A percentile compares a stretch with the other conserved stretches of the same genome.
Conservation (phyloP, 2,113 vertebrate species). For the Tachuris rubrigastra region DNA sequence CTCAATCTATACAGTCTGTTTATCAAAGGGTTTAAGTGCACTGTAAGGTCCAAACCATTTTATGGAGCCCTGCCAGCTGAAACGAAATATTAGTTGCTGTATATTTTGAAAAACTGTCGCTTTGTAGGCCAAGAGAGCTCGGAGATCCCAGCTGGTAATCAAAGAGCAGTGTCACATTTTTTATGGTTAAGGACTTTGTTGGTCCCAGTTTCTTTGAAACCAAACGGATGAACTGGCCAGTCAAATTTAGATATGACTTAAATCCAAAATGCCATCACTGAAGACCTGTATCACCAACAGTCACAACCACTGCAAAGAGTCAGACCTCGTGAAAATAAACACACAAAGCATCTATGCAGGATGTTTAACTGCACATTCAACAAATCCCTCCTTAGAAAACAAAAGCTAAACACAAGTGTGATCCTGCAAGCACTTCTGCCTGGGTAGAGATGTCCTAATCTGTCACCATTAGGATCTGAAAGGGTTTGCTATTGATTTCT, state of each 20-base stretch:
- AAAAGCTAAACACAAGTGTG: background rate
- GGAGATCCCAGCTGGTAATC: slow-evolving; percentile 24
- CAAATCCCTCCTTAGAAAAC: background rate
- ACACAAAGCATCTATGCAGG: background rate
- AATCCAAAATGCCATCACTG: background rate
- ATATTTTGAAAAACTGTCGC: slow-evolving; percentile 51
- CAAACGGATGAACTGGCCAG: slow-evolving; percentile 19
- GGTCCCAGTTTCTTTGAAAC: slow-evolving; percentile 10
- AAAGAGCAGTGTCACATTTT: slow-evolving; percentile 38
- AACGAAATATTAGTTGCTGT: slow-evolving; percentile 60
- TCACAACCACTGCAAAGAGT: background rate
- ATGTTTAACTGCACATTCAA: background rate
- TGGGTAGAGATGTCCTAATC: background rate
- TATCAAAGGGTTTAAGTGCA: slow-evolving; percentile 38
- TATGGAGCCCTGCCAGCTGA: slow-evolving; percentile 46
- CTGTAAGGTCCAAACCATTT: slow-evolving; percentile 47
- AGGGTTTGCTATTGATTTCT: background rate
- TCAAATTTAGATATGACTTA: slow-evolving; percentile 45
- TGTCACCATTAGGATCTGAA: background rate
- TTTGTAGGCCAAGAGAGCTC: slow-evolving; percentile 38
- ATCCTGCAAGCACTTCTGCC: background rate
- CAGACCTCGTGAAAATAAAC: background rate
- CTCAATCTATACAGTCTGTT: slow-evolving; percentile 40
- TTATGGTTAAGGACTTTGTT: slow-evolving; percentile 18
- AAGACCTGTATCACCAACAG: background rate